phyloP scores from a whole-genome alignment of 2,888 invertebrate species.

The Morpho achilles region DNA sequence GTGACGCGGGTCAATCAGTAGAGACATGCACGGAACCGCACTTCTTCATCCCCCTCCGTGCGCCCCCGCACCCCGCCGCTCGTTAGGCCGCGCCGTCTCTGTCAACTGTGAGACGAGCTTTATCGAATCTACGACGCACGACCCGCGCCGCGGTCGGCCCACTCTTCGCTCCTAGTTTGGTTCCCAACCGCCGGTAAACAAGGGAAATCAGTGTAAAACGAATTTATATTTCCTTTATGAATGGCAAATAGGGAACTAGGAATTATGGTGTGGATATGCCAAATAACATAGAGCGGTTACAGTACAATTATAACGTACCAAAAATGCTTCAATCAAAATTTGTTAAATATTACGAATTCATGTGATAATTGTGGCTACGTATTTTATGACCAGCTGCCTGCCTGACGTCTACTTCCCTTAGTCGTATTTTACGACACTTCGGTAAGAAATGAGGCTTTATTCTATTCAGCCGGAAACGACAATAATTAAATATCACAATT shows the following conservation, averaged over 20 bases:
- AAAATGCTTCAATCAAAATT: no score
- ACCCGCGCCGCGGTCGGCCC: constrained; percentile 71
- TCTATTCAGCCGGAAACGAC: no score
- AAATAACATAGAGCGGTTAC: constrained; percentile 13
- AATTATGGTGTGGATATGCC: constrained; percentile 16
- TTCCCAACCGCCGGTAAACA: constrained; percentile 73
- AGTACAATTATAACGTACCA: constrained; percentile 1
- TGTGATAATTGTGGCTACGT: no score
- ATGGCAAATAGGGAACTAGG: constrained; percentile 45
- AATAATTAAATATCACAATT: no score
- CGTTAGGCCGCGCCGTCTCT: constrained; percentile 75
- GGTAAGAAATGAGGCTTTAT: no score
- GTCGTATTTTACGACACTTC: no score
- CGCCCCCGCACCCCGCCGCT: constrained; percentile 41
- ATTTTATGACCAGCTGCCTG: no score
- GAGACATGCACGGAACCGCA: constrained; percentile 79
- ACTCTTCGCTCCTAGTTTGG: constrained; percentile 68
- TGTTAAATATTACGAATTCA: no score
- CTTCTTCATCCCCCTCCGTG: constrained; percentile 62
- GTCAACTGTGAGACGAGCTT: constrained; percentile 77
- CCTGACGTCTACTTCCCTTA: no score
- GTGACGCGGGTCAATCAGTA: constrained; percentile 80
- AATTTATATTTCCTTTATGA: constrained; percentile 55
- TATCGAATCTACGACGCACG: constrained; percentile 79
- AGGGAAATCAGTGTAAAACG: constrained; percentile 73